Percentiles rank a stretch among this genome's conserved stretches.
phyloP scores from a whole-genome alignment of 2,797 vertebrate species.

The Enteromius viviparus region DNA sequence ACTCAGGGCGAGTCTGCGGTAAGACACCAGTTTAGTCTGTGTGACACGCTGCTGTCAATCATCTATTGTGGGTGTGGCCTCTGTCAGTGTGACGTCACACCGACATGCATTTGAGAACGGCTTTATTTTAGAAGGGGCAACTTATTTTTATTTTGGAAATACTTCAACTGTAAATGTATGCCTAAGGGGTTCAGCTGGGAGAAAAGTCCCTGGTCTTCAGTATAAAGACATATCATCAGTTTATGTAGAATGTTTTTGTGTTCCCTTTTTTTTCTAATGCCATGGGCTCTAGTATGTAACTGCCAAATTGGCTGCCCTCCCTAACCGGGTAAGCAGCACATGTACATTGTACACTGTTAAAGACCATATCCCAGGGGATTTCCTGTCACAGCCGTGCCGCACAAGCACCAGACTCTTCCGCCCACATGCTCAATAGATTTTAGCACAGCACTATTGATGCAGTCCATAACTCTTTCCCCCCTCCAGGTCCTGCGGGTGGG shows the following conservation, averaged over 20 bases:
- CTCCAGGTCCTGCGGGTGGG: constrained; percentile 37
- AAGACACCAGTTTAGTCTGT: too few relatives aligned
- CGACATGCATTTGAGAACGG: too few relatives aligned
- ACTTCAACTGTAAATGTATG: neutral
- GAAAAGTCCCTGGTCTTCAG: too few relatives aligned
- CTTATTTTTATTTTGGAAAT: neutral
- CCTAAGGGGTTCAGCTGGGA: neutral
- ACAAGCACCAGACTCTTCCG: constrained; percentile 21
- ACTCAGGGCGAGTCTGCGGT: too few relatives aligned
- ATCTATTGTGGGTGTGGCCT: too few relatives aligned
- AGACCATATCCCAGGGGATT: constrained; percentile 41
- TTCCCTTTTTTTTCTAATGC: neutral
- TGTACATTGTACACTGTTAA: constrained; percentile 37
- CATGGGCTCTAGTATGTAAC: constrained; percentile 14
- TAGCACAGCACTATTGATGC: constrained; percentile 55
- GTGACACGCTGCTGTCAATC: too few relatives aligned
- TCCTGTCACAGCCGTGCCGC: constrained; percentile 22
- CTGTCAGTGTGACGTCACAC: too few relatives aligned
- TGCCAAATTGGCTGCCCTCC: constrained; percentile 6
- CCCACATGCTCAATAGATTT: constrained; percentile 45
- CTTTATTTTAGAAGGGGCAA: too few relatives aligned
- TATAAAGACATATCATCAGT: neutral
- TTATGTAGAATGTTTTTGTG: neutral
- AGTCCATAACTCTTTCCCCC: constrained; percentile 30
- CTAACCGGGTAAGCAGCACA: neutral